Conservation (phyloP, 2,888 invertebrate species). For the Drosophila sordidula region DNA sequence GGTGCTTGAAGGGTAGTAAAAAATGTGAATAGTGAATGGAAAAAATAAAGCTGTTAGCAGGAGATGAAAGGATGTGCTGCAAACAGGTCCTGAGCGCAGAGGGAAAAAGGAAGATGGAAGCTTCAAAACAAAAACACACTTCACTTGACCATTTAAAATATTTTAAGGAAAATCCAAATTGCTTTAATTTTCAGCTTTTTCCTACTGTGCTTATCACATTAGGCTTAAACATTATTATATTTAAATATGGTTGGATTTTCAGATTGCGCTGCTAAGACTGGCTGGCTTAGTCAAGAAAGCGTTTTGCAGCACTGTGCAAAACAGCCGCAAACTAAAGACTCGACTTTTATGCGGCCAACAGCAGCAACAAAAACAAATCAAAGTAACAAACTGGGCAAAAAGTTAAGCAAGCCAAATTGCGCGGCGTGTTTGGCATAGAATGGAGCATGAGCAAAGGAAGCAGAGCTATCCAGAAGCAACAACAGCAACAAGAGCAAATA, state of each 20-base stretch:
- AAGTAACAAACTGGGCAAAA: slow-evolving; percentile 79
- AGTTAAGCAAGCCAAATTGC: slow-evolving; percentile 79
- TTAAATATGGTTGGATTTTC: slow-evolving; percentile 73
- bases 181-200: not conserved
- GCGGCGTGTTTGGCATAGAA: slow-evolving; percentile 42
- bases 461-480: slow-evolving; percentile 35
- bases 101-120: too few relatives aligned
- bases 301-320: slow-evolving; percentile 53
- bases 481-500: slow-evolving; percentile 36
- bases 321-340: slow-evolving; percentile 80
- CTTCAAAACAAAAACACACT: not conserved
- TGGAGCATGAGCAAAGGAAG: not conserved
- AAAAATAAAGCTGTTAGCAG: too few relatives aligned
- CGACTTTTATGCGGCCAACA: slow-evolving; percentile 68
- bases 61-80: too few relatives aligned
- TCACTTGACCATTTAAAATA: not conserved
- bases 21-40: too few relatives aligned
- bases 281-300: slow-evolving; percentile 54
- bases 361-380: slow-evolving; percentile 74
- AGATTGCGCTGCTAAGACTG: slow-evolving; percentile 62
- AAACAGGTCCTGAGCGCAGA: too few relatives aligned
- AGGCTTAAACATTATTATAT: slow-evolving; percentile 71
- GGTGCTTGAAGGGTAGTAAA: too few relatives aligned
- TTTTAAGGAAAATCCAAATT: slow-evolving; percentile 11
- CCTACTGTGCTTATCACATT: slow-evolving; percentile 48